Evolutionary conservation across 2,113 vertebrate species (phyloP).

Genomic region (Arothron firmamentum): DNA sequence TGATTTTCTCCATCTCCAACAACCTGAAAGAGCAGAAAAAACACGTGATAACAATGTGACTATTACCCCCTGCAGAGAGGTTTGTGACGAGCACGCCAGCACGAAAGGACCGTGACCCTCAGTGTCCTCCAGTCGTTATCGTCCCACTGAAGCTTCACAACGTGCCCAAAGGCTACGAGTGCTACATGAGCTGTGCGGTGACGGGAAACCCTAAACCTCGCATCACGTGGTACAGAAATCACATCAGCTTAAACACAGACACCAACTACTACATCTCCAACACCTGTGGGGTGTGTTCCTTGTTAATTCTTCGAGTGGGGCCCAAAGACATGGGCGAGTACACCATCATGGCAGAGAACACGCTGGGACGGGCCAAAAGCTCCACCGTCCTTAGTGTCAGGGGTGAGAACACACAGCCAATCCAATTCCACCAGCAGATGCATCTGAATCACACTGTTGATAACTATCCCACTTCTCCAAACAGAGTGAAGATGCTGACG

Average conservation of each 20-base stretch:
- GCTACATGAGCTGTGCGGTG: conserved; percentile 86
- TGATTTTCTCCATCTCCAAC: conserved; percentile 15
- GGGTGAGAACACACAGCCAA: conserved; percentile 64
- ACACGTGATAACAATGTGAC: neutral
- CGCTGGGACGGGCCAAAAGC: conserved; percentile 71
- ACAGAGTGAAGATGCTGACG: conserved; percentile 56
- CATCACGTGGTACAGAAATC: conserved; percentile 82
- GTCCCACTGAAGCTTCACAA: conserved; percentile 78
- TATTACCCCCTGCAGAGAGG: conserved; percentile 61
- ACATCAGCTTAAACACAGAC: conserved; percentile 72
- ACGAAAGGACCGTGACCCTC: conserved; percentile 64
- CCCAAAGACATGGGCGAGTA: conserved; percentile 79
- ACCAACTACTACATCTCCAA: conserved; percentile 76
- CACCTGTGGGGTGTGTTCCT: conserved; percentile 83
- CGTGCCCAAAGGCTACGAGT: conserved; percentile 79
- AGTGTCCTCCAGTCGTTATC: conserved; percentile 75
- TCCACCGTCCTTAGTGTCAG: conserved; percentile 76
- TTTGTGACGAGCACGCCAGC: conserved; percentile 52
- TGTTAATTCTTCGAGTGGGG: conserved; percentile 76
- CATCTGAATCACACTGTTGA: neutral
- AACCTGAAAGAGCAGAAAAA: neutral
- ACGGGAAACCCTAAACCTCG: conserved; percentile 78
- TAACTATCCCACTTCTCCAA: conserved; percentile 7
- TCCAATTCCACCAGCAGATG: neutral
- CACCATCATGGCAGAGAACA: conserved; percentile 75